Evolutionary conservation across 2,113 vertebrate genomes (phyloP), one percentile per base, ranked within the genome.

Genomic region (Gallinago undulata): DNA sequence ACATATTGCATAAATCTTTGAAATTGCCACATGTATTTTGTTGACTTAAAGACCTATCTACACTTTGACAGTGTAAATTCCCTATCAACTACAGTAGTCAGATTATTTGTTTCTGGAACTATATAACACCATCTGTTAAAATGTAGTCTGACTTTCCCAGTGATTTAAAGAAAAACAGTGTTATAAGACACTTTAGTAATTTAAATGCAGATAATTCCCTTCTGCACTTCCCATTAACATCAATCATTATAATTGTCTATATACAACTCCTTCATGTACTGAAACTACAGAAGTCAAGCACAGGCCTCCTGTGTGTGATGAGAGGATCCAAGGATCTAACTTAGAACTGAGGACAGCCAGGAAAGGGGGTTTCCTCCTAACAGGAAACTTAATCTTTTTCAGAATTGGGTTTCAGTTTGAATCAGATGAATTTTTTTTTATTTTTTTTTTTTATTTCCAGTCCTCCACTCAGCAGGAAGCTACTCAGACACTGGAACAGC

Each of bases 331-430:
- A 67, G 48, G 37, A 48, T 76, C 25, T 33, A 63, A 43, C 43
- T 75, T 72, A 63, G 56, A 87, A 57, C 1, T 0, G 21, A 87
- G n/a, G 57, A 79, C 62, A 87, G 25, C 37, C 63, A 69, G 76
- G 64, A 91, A 86, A 92, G 73, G 80, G 83, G 83, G 33, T 69
- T 94, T 95, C 66, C 91, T 84, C 57, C 39, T 80, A 90, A 56
- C 4, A 48, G 39, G 16, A 80, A 73, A 53, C 3, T 27, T 80
- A 1, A 47, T 79, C 28, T 69, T 83, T 77, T 83, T 68, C 63
- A 69, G 63, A 89, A 62, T 15, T 83, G 30, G 4, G 55, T 94
- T 94, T 95, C 35, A 43, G 33, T 84, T 78, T 80, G 35, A 88
- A 86, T 69, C 50, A 74, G 39, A 83, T 39, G 2, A 86, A 95